Evolutionary conservation across 2,888 invertebrate genomes (phyloP), one percentile per base, ranked within the genome.

Genomic region (Lithophane semibrunnea): DNA sequence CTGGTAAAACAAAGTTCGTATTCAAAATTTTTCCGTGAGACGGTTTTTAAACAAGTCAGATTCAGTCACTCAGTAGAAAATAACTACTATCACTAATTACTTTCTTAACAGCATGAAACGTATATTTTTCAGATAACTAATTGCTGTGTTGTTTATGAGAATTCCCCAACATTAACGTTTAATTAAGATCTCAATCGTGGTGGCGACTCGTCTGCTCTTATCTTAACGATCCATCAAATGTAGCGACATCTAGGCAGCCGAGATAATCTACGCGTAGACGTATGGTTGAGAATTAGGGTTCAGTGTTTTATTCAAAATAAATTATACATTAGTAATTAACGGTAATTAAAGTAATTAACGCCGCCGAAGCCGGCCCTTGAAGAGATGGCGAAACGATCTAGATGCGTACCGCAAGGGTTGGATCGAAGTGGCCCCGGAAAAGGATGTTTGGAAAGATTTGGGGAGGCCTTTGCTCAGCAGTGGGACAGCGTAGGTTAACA

Each of bases 221-320:
- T 92, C 91, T 90, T 78, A 88, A 89, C 88, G 86, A 89, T 89
- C 82, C 81, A 90, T 91, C 91, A 86, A 83, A 88, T 84, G 80
- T 89, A 80, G 82, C 81, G 81, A 86, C 85, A 79, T 79, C 84
- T 80, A 80, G 81, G 88, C 84, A 68, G 83, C 58, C 52, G 60
- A 86, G 84, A 84, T 86, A 77, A 88, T 81, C 81, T 79, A 42
- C 24, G 63, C 52, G 78, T 37, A 56, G 73, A 67, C 69, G 77
- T 78, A 67, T 67, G 29, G 60, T 56, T 61, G 52, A 61, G 29
- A 72, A 56, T 73, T 72, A 81, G 85, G 81, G 87, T 77, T 73
- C 81, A 13, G 73, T 77, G 29, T 60, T 73, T 65, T 37, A 56
- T 81, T 75, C 47, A 4, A 44, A 49, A 52, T 54, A 42, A 42